Evolutionary conservation across 2,888 invertebrate species (phyloP).

Genomic region (Torymus auratus): DNA sequence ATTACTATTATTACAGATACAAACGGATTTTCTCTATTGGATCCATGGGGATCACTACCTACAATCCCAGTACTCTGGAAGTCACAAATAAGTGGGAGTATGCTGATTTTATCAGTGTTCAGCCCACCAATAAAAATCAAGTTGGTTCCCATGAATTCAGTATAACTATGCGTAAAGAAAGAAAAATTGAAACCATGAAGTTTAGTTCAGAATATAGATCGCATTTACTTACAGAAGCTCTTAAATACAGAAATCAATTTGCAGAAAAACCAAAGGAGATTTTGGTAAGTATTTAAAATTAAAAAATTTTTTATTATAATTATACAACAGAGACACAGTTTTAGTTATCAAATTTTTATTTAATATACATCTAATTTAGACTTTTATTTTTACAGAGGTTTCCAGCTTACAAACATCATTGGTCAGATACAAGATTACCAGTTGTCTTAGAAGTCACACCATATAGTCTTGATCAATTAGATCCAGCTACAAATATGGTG

Average conservation of each 20-base stretch:
- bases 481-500: conserved; percentile 89
- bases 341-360: conserved; percentile 33
- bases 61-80: conserved; percentile 93
- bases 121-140: conserved; percentile 78
- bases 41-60: conserved; percentile 96
- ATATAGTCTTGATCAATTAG: conserved; percentile 93
- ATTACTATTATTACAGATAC: conserved; percentile 81
- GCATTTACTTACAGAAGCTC: conserved; percentile 93
- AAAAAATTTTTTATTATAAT: conserved; percentile 36
- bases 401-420: conserved; percentile 96
- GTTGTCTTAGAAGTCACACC: conserved; percentile 94
- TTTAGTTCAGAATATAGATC: conserved; percentile 97
- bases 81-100: conserved; percentile 96
- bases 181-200: conserved; percentile 94
- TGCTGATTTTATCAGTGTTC: conserved; percentile 86
- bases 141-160: conserved; percentile 84
- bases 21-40: conserved; percentile 98
- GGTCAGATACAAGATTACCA: conserved; percentile 94
- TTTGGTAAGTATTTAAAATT: conserved; percentile 78
- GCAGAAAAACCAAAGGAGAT: conserved; percentile 88
- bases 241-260: conserved; percentile 88
- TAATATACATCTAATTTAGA: conserved; percentile 35
- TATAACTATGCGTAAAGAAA: conserved; percentile 91
- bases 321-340: conserved; percentile 7
- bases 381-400: conserved; percentile 81